A percentile compares a stretch with the other conserved stretches of the same genome.
Evolutionary conservation across 2,797 vertebrate genomes (phyloP).

Genomic region (Artibeus lituratus): DNA sequence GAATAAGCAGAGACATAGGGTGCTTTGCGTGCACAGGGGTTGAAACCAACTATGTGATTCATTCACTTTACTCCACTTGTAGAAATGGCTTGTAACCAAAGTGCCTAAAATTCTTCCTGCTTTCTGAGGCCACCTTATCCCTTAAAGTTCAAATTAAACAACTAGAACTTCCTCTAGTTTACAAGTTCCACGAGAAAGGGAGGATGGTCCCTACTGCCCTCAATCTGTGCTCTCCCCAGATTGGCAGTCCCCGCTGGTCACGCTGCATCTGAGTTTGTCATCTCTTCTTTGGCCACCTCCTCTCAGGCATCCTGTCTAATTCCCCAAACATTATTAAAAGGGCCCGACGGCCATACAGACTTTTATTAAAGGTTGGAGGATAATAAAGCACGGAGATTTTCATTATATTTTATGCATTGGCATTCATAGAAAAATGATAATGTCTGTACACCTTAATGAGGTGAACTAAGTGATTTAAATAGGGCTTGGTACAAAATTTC

Average conservation of each 20-base stretch:
- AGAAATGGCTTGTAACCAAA: not conserved
- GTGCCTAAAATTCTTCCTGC: not conserved
- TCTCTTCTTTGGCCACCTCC: not conserved
- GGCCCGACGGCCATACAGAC: not conserved
- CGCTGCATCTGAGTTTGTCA: not conserved
- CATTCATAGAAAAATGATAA: not conserved
- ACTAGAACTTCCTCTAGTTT: not conserved
- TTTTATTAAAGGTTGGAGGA: not conserved
- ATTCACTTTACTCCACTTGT: not conserved
- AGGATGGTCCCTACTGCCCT: no score
- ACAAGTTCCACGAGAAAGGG: not conserved
- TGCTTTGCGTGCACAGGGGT: not conserved
- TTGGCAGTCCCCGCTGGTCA: not conserved
- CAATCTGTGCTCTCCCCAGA: not conserved
- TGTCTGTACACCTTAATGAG: not conserved
- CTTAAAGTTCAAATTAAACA: conserved; percentile 14
- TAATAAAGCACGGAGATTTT: not conserved
- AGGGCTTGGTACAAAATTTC: not conserved
- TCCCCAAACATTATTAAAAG: not conserved
- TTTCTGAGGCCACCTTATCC: not conserved
- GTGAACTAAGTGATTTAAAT: not conserved
- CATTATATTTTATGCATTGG: not conserved
- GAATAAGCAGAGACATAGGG: not conserved
- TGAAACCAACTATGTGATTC: not conserved
- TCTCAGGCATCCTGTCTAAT: not conserved